Evolutionary conservation across 2,888 invertebrate genomes (phyloP).

Genomic region (Odontothrips loti): DNA sequence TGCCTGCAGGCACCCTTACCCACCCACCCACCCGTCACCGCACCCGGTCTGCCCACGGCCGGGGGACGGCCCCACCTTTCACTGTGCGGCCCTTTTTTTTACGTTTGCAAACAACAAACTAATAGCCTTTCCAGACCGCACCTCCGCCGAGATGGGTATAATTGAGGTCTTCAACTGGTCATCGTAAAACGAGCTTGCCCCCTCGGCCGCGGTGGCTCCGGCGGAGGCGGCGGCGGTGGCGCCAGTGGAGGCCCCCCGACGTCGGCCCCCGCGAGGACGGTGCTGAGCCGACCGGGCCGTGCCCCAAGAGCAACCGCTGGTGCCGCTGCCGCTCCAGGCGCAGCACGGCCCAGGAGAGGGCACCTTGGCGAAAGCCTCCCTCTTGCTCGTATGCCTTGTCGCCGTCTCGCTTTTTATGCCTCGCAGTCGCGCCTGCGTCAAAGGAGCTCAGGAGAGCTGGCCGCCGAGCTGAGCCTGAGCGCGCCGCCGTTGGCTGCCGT

Average conservation of each 20-base stretch:
- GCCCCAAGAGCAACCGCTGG: too few relatives aligned
- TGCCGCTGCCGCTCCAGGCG: neutral
- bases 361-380: too few relatives aligned
- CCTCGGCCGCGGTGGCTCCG: constrained; percentile 9
- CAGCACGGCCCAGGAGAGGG: too few relatives aligned
- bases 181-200: constrained; percentile 5
- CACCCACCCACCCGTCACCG: neutral
- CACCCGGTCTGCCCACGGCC: neutral
- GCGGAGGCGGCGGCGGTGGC: neutral
- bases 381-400: too few relatives aligned
- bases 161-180: neutral
- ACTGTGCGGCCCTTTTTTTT: neutral
- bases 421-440: too few relatives aligned
- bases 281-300: too few relatives aligned
- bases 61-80: neutral
- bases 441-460: too few relatives aligned
- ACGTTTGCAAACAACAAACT: neutral
- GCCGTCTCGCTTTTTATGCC: too few relatives aligned
- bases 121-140: neutral
- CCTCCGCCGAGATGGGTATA: neutral
- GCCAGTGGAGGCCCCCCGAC: neutral
- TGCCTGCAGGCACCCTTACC: neutral
- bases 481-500: too few relatives aligned
- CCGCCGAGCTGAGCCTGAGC: too few relatives aligned
- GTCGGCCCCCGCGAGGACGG: neutral